These are phyloP conservation scores for Whitmania pigra DNA, from an alignment of 1,140 invertebrate genomes.

Conservation along the genomic window DNA sequence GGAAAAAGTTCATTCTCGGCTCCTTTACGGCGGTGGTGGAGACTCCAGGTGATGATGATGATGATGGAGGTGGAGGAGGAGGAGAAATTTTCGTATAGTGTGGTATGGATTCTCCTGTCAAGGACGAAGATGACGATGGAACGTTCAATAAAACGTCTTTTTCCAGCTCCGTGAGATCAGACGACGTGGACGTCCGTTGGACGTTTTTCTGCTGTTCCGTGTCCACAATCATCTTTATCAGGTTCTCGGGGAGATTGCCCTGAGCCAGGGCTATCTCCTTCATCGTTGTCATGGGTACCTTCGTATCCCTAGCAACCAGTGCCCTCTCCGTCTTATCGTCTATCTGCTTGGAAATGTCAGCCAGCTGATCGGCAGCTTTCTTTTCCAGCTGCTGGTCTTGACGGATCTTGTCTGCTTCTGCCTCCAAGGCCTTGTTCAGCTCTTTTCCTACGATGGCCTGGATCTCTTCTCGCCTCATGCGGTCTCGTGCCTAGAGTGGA, in stretches of 20 bases:
- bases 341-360: not conserved
- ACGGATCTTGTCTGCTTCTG: not conserved
- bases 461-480: not conserved
- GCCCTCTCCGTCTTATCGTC: not conserved
- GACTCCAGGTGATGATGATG: no score
- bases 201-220: not conserved
- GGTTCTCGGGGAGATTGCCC: not conserved
- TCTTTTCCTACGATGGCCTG: not conserved
- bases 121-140: no score
- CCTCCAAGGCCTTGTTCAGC: not conserved
- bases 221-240: not conserved
- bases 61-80: no score
- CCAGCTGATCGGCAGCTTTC: not conserved
- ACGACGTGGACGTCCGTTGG: not conserved
- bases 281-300: slow-evolving; percentile 2
- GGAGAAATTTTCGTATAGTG: no score
- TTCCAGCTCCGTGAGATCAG: no score
- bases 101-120: no score
- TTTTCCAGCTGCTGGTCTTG: not conserved
- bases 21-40: no score
- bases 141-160: no score
- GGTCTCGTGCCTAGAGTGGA: not conserved
- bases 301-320: not conserved
- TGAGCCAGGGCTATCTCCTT: not conserved
- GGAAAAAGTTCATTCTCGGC: no score